Evolutionary conservation across 2,888 invertebrate species (phyloP).

Genomic region (Spatulosminthurus flaviceps): DNA sequence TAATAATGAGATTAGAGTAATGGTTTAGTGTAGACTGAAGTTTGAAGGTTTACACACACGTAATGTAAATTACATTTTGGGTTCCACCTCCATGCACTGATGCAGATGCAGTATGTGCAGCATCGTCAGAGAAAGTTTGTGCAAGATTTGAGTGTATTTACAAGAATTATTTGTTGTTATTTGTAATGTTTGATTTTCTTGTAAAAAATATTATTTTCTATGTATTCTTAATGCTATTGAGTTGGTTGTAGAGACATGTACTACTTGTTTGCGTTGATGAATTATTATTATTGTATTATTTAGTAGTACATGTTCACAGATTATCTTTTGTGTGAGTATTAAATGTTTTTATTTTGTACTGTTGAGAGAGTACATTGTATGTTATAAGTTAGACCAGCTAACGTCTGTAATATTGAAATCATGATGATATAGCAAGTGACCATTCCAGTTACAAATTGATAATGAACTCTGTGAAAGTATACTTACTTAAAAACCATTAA

Average conservation of each 20-base stretch:
- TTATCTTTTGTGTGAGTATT: slow-evolving; percentile 13
- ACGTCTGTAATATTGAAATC: slow-evolving; percentile 47
- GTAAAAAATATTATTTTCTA: no score
- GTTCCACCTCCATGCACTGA: no score
- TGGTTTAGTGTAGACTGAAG: background rate
- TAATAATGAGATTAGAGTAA: background rate
- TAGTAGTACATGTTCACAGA: background rate
- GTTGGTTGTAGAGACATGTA: background rate
- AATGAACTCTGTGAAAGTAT: slow-evolving; percentile 48
- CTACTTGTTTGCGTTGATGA: background rate
- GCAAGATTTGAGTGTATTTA: no score
- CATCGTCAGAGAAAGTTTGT: no score
- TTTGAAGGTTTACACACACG: no score
- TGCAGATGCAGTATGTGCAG: no score
- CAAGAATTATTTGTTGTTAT: no score
- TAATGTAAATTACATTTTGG: no score
- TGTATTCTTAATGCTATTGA: no score
- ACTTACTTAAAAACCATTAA: slow-evolving; percentile 43
- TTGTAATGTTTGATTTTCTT: no score
- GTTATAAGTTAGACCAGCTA: slow-evolving; percentile 29
- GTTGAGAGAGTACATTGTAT: slow-evolving; percentile 16
- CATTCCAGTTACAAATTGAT: slow-evolving; percentile 51
- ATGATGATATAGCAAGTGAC: slow-evolving; percentile 51
- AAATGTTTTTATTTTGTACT: slow-evolving; percentile 28
- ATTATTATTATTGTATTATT: background rate